Percentiles rank a stretch among this genome's conserved stretches.
Evolutionary conservation across 2,888 invertebrate species (phyloP).

Genomic region (Ormyrus pomaceus): DNA sequence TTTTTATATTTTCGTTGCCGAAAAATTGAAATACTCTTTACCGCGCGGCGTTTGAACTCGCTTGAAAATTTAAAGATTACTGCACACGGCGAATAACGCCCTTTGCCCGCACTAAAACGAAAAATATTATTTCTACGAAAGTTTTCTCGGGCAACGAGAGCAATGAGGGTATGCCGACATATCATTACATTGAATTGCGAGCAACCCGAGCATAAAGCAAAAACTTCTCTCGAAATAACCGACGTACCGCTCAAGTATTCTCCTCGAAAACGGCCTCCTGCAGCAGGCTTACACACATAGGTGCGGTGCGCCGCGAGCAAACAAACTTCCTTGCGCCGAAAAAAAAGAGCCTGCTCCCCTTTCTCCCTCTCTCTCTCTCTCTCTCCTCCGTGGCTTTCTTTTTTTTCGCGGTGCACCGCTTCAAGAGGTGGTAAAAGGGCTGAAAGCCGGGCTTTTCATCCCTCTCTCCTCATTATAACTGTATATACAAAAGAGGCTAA

Average conservation of each 20-base stretch:
- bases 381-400: too few species aligned
- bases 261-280: constrained; percentile 7
- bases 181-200: too few species aligned
- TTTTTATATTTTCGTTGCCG: too few species aligned
- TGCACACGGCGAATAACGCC: too few species aligned
- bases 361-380: constrained; percentile 1
- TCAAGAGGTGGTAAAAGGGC: constrained; percentile 27
- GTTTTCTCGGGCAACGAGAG: too few species aligned
- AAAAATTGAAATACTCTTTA: too few species aligned
- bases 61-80: too few species aligned
- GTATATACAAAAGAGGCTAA: constrained; percentile 1
- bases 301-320: constrained; percentile 29
- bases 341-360: background rate
- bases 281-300: background rate
- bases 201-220: background rate
- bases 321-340: constrained; percentile 30
- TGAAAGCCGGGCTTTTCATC: constrained; percentile 25
- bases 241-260: constrained; percentile 16
- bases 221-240: constrained; percentile 20
- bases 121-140: too few species aligned
- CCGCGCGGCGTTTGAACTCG: too few species aligned
- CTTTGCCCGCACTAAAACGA: too few species aligned
- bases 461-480: constrained; percentile 5
- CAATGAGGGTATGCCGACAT: too few species aligned
- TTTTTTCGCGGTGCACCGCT: constrained; percentile 12